A percentile compares a stretch with the other conserved stretches of the same genome.
Evolutionary conservation across 2,888 invertebrate genomes (phyloP).

Genomic region (Entomobrya multifasciata): DNA sequence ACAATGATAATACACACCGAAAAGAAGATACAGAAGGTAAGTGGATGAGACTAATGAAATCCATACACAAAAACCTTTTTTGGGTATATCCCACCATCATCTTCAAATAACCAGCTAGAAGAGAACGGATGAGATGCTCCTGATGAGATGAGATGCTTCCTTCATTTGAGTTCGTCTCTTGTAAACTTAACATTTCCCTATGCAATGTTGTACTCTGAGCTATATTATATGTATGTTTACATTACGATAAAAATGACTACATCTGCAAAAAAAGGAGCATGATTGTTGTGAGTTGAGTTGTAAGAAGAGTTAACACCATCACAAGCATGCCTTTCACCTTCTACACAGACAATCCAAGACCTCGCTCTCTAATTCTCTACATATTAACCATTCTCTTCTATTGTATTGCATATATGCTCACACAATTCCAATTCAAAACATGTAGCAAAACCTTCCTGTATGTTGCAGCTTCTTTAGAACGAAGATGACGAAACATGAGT

Average conservation of each 20-base stretch:
- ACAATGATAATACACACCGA: slow-evolving; percentile 11
- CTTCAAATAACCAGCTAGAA: neutral
- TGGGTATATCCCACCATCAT: slow-evolving; percentile 24
- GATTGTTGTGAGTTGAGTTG: slow-evolving; percentile 4
- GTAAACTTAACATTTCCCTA: neutral
- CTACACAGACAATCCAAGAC: slow-evolving; percentile 3
- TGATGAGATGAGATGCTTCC: slow-evolving; percentile 13
- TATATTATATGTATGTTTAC: slow-evolving; percentile 7
- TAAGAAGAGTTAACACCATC: neutral
- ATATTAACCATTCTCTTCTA: neutral
- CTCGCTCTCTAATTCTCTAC: neutral
- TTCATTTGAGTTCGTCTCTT: slow-evolving; percentile 33
- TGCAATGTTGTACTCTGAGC: slow-evolving; percentile 37
- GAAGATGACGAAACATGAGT: slow-evolving; percentile 53
- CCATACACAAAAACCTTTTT: slow-evolving; percentile 20
- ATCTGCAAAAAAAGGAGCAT: slow-evolving; percentile 28
- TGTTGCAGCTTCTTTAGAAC: slow-evolving; percentile 9
- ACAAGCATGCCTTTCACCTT: slow-evolving; percentile 30
- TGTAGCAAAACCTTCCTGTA: slow-evolving; percentile 5
- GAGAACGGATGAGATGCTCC: slow-evolving; percentile 31
- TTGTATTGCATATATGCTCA: neutral
- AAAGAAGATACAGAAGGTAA: slow-evolving; percentile 35
- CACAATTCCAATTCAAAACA: neutral
- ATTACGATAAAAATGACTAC: slow-evolving; percentile 18
- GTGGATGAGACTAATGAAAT: slow-evolving; percentile 28